Base-by-base conservation (phyloP, 2,113 vertebrate genomes). In the Bungarus multicinctus region DNA sequence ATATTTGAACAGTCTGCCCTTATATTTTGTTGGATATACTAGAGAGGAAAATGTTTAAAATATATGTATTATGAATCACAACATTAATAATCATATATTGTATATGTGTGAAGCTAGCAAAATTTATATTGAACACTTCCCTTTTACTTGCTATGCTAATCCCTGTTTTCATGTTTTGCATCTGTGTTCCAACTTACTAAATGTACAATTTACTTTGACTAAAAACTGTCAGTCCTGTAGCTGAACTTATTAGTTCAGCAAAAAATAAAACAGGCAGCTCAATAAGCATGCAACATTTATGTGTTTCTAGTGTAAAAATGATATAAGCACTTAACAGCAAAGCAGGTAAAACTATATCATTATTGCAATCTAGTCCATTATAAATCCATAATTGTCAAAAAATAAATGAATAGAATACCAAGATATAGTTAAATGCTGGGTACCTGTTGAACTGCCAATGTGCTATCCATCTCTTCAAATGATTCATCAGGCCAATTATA, bases 391-490 rank as follows among this genome's bases (percentile, higher is more conserved):
- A 43, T 25, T 27, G 23, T 20, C 6, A 92, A 52, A 85, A 91
- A 89, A 5, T 57, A 54, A 10, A 23, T 54, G 14, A 45, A 11
- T 30, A 45, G 16, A 50, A 9, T 50, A 50, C n/a, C n/a, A n/a
- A n/a, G n/a, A n/a, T n/a, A n/a, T n/a, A n/a, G n/a, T n/a, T n/a
- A n/a, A n/a, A n/a, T n/a, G n/a, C 5, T 39, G 43, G 93, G 94
- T 98, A 99, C 99, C 99, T 99, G 99, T 95, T 99, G 99, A 93
- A 99, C 99, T 97, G 99, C 99, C 95, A 99, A 97, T 0, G 99
- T 99, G 97, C 99, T 99, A 96, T 99, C 99, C 99, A 99, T 99
- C 96, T 99, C 99, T 97, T 99, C 99, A 96, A 99, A 99, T n/a
- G 99, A 99, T 94, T 99, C 99, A 99, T 99, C 99, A 52, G 99